Evolutionary conservation across 2,797 vertebrate genomes (phyloP).

Genomic region (Protonibea diacanthus): DNA sequence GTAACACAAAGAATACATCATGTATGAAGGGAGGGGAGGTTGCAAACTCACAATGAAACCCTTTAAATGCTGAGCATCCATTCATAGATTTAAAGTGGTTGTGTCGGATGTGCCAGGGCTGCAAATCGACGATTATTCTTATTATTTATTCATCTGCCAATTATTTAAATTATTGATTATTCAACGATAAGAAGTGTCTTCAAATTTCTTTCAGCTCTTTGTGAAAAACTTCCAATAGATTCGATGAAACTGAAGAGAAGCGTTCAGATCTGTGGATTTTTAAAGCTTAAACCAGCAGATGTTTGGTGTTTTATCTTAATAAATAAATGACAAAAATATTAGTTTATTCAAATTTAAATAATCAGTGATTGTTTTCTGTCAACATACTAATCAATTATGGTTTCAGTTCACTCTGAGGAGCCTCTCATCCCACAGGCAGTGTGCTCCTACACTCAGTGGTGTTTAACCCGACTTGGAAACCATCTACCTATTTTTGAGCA

Average conservation of each 20-base stretch:
- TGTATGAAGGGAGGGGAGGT: conserved; percentile 13
- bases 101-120: neutral
- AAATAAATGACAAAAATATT: neutral
- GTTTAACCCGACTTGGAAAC: conserved; percentile 61
- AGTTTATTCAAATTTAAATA: neutral
- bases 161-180: conserved; percentile 5
- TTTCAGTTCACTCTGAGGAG: conserved; percentile 17
- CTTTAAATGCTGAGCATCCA: conserved; percentile 3
- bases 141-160: conserved; percentile 6
- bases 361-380: neutral
- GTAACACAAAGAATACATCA: conserved; percentile 24
- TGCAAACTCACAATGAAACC: conserved; percentile 31
- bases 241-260: neutral
- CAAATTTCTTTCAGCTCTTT: neutral
- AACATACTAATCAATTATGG: neutral
- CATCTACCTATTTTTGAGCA: conserved; percentile 62
- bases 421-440: conserved; percentile 30
- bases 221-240: neutral
- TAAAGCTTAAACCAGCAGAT: neutral
- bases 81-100: neutral
- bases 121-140: neutral
- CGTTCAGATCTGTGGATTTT: neutral
- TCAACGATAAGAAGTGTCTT: neutral
- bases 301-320: conserved; percentile 1
- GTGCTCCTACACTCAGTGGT: conserved; percentile 23